Evolutionary conservation across 2,888 invertebrate species (phyloP).

Genomic region (Melinopterus prodromus): DNA sequence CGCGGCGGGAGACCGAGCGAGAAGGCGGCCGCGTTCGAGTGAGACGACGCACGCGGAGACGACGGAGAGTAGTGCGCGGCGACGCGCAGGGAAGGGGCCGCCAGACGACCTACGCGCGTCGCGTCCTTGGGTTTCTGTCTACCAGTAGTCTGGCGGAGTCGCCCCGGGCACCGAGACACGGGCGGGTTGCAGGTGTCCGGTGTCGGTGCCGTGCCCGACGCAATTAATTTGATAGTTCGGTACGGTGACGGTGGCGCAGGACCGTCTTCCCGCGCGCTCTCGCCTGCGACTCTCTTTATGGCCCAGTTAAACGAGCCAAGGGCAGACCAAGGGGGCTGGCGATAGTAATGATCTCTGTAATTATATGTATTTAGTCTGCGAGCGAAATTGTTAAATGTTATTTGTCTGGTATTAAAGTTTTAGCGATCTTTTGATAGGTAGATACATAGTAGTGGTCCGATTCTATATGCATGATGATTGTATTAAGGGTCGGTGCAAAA

Average conservation of each 20-base stretch:
- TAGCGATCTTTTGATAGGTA: too few species aligned
- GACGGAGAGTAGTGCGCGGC: constrained; percentile 10
- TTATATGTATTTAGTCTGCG: neutral
- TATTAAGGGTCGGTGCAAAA: too few species aligned
- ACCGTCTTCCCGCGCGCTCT: constrained; percentile 30
- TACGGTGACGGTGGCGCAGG: constrained; percentile 14
- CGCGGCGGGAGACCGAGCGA: constrained; percentile 12
- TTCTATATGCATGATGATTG: too few species aligned
- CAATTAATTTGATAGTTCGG: constrained; percentile 32
- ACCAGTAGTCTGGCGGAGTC: constrained; percentile 51
- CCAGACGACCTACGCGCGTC: constrained; percentile 50
- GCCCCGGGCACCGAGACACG: constrained; percentile 44
- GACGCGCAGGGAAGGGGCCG: constrained; percentile 40
- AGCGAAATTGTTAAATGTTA: neutral
- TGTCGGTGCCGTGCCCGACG: constrained; percentile 29
- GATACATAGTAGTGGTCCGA: too few species aligned
- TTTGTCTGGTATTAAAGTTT: too few species aligned
- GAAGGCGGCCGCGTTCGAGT: constrained; percentile 9
- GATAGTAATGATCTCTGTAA: neutral
- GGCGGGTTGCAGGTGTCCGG: constrained; percentile 41
- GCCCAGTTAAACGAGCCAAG: neutral
- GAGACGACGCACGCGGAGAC: neutral
- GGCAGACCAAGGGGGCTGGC: neutral
- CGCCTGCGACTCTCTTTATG: constrained; percentile 8
- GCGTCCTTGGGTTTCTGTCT: constrained; percentile 52